Base-by-base conservation (phyloP, 2,888 invertebrate species). In the Pyrgus malvae region DNA sequence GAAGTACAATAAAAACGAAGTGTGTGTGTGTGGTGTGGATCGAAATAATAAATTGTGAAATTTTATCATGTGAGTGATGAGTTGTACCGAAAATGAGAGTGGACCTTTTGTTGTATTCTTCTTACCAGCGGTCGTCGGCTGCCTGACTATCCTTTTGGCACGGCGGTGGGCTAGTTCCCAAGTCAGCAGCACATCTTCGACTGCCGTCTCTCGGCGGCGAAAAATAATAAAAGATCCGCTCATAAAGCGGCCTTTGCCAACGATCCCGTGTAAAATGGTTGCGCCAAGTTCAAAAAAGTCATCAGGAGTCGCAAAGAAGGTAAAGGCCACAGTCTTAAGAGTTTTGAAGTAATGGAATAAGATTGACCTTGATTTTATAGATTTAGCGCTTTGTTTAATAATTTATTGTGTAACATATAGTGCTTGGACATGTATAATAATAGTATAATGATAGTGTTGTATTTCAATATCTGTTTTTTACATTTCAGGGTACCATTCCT, bases 31-130 rank as follows among this genome's bases (percentile, higher is more conserved):
- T 27, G 44, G 51, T 51, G 51, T 51, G 51, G 19, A 63, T 72
- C 64, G 61, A 72, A 76, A 75, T 74, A 78, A 71, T 44, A 44
- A 66, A 76, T 86, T 81, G 87, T 79, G 78, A 80, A 65, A 79
- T 77, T 85, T 84, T 86, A 88, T 85, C 87, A 90, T 90, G 89
- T 89, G 75, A 90, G 90, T 90, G 85, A 89, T 90, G 90, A 90
- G 86, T 91, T 89, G 89, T 90, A 90, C 89, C 83, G 87, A 89
- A 84, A 86, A 83, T 91, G 91, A 82, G 80, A 91, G 77, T 90
- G 91, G 81, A 70, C 87, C 90, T 81, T 88, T 88, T 87, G 89
- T 90, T 82, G 88, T 90, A 78, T 89, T 90, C 85, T 86, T 90
- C 80, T 73, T 90, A 76, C 90, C 91, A 69, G 89, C 90, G 66